Evolutionary conservation across 2,888 invertebrate species (phyloP).

Genomic region (Sminthurides aquaticus): DNA sequence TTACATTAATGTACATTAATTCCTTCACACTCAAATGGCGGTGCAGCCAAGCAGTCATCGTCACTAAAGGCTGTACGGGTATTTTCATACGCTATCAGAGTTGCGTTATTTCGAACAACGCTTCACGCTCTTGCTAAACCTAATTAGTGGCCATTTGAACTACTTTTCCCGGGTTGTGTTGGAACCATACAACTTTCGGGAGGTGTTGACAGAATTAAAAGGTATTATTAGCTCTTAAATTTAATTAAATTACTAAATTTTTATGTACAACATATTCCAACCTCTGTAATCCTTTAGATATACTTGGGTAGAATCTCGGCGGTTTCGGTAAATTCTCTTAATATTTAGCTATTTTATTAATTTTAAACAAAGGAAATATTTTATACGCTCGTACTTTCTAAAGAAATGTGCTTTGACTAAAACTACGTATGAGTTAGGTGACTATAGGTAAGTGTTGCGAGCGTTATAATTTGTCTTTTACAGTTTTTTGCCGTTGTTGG

Average conservation of each 20-base stretch:
- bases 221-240: neutral
- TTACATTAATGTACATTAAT: too few relatives aligned
- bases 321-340: too few relatives aligned
- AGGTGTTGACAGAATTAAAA: neutral
- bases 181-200: neutral
- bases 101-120: neutral
- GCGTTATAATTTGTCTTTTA: neutral
- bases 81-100: neutral
- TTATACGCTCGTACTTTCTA: too few relatives aligned
- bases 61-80: too few relatives aligned
- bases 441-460: neutral
- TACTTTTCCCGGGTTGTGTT: neutral
- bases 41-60: too few relatives aligned
- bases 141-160: slow-evolving; percentile 4
- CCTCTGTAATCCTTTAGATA: neutral
- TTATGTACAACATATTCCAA: neutral
- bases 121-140: neutral
- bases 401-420: too few relatives aligned
- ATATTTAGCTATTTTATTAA: too few relatives aligned
- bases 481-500: neutral
- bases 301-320: too few relatives aligned
- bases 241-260: neutral
- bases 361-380: too few relatives aligned
- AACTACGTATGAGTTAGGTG: too few relatives aligned
- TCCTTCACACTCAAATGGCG: too few relatives aligned